Evolutionary conservation across 2,888 invertebrate species (phyloP).

Genomic region (Lordiphosa fenestrarum): DNA sequence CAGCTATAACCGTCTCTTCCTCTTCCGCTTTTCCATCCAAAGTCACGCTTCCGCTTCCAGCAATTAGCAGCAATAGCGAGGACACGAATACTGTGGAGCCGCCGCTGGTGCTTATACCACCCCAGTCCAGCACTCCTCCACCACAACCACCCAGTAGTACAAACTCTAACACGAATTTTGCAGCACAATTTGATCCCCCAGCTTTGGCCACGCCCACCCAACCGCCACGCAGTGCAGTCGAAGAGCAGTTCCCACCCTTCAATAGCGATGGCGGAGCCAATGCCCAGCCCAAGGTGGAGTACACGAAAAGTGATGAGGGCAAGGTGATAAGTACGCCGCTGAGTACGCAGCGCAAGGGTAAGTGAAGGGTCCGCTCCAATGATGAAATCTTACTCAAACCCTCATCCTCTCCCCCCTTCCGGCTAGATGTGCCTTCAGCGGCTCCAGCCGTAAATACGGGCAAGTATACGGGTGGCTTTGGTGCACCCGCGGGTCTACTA

Average conservation of each 20-base stretch:
- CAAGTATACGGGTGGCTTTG: conserved; percentile 78
- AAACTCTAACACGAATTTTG: conserved; percentile 75
- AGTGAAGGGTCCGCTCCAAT: conserved; percentile 15
- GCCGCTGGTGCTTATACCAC: conserved; percentile 63
- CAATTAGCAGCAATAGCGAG: conserved; percentile 22
- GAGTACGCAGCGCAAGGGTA: conserved; percentile 59
- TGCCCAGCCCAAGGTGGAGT: conserved; percentile 65
- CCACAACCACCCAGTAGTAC: conserved; percentile 43
- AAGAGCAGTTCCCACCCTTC: conserved; percentile 55
- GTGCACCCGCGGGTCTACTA: conserved; percentile 54
- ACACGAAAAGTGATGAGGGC: conserved; percentile 78
- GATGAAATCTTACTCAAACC: neutral
- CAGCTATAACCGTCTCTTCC: conserved; percentile 33
- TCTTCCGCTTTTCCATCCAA: conserved; percentile 71
- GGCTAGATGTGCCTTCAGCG: conserved; percentile 16
- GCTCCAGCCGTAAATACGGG: conserved; percentile 34
- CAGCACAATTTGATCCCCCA: conserved; percentile 71
- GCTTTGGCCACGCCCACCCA: conserved; percentile 19
- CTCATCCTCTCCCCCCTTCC: neutral
- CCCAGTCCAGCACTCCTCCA: conserved; percentile 25
- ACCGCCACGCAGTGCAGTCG: conserved; percentile 27
- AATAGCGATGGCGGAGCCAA: conserved; percentile 8
- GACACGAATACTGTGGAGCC: conserved; percentile 49
- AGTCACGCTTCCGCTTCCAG: conserved; percentile 71
- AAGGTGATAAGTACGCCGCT: conserved; percentile 76